These are phyloP conservation scores for Macaria liturata DNA, from an alignment of 2,888 invertebrate genomes.

Conservation along the genomic window DNA sequence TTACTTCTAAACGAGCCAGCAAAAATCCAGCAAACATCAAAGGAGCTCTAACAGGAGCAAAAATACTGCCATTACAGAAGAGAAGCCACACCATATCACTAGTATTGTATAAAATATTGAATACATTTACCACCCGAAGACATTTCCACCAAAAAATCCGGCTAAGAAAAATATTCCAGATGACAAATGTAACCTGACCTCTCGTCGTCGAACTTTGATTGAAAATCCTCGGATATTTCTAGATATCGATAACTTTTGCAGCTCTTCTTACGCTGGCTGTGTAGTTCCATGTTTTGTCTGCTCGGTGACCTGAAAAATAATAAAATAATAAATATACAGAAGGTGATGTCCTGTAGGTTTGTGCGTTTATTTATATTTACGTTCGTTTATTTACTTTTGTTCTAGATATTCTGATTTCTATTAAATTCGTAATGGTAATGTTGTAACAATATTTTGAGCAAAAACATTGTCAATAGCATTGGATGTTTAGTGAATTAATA, in stretches of 20 bases:
- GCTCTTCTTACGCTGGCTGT: slow-evolving; percentile 27
- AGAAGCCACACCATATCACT: slow-evolving; percentile 9
- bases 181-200: slow-evolving; percentile 28
- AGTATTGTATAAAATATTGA: slow-evolving; percentile 19
- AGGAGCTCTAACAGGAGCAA: slow-evolving; percentile 2
- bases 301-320: slow-evolving; percentile 27
- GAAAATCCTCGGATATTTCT: slow-evolving; percentile 25
- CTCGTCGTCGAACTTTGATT: slow-evolving; percentile 8
- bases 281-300: slow-evolving; percentile 27
- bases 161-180: slow-evolving; percentile 24
- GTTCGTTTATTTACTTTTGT: background rate
- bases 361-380: slow-evolving; percentile 4
- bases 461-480: no score
- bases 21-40: slow-evolving; percentile 12
- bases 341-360: slow-evolving; percentile 8
- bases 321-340: slow-evolving; percentile 22
- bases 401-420: no score
- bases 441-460: no score
- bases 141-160: slow-evolving; percentile 21
- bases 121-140: slow-evolving; percentile 12
- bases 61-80: slow-evolving; percentile 13
- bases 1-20: background rate
- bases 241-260: slow-evolving; percentile 27
- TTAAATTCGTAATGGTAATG: no score
- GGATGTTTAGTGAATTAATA: no score